phyloP scores from a whole-genome alignment of 2,797 vertebrate genomes.

The Pyrocephalus nanus region DNA sequence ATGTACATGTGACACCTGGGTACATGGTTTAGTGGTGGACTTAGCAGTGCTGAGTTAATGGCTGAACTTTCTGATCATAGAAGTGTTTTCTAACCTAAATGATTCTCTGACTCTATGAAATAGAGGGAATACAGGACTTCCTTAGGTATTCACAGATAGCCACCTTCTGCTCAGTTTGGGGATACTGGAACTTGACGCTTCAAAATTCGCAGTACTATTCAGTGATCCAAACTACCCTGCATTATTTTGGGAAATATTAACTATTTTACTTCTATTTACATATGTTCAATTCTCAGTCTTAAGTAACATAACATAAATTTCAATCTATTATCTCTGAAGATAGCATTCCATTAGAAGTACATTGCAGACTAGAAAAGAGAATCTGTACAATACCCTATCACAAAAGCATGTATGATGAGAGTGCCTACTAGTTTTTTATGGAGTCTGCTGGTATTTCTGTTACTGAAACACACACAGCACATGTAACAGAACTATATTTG shows the following conservation, averaged over 20 bases:
- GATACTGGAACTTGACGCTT: neutral
- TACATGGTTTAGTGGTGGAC: neutral
- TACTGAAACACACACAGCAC: neutral
- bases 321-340: no score
- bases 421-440: neutral
- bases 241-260: neutral
- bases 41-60: neutral
- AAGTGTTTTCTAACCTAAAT: neutral
- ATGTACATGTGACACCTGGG: neutral
- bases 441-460: neutral
- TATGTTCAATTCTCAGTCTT: neutral
- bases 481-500: neutral
- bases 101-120: neutral
- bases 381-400: no score
- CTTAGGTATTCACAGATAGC: neutral
- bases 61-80: neutral
- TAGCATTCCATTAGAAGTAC: no score
- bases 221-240: neutral
- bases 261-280: neutral
- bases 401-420: neutral
- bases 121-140: neutral
- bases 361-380: no score
- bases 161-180: accelerated
- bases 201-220: accelerated
- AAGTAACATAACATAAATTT: no score